Evolutionary conservation across 2,888 invertebrate species (phyloP).

Genomic region (Tachina fera): DNA sequence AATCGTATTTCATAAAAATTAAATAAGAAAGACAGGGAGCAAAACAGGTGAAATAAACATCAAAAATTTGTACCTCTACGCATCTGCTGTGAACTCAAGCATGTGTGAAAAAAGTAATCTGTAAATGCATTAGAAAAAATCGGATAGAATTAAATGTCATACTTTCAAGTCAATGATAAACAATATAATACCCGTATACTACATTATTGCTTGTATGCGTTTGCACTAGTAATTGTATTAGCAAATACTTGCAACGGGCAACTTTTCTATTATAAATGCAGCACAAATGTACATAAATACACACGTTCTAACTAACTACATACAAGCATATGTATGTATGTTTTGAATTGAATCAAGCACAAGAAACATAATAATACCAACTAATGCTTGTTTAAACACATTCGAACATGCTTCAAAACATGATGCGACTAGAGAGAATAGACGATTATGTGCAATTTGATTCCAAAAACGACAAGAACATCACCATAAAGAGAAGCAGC

Average conservation of each 20-base stretch:
- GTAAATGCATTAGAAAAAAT: constrained; percentile 62
- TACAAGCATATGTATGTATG: background rate
- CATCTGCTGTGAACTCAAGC: constrained; percentile 51
- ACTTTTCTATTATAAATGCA: constrained; percentile 19
- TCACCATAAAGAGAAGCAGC: background rate
- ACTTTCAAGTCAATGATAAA: constrained; percentile 61
- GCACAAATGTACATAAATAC: background rate
- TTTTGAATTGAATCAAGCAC: background rate
- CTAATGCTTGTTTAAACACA: constrained; percentile 48
- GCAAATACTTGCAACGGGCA: constrained; percentile 33
- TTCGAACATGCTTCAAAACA: constrained; percentile 37
- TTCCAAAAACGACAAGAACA: constrained; percentile 46
- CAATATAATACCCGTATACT: constrained; percentile 15
- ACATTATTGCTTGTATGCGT: constrained; percentile 19
- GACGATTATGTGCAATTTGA: constrained; percentile 67
- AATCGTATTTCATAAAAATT: background rate
- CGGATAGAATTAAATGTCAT: constrained; percentile 66
- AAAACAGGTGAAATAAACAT: background rate
- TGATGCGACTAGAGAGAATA: constrained; percentile 57
- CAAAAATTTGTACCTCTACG: background rate
- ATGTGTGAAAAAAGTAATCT: constrained; percentile 58
- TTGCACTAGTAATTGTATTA: constrained; percentile 13
- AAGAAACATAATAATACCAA: constrained; percentile 56
- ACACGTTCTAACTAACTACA: background rate
- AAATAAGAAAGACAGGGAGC: background rate